Evolutionary conservation across 2,888 invertebrate species (phyloP), one percentile per base, ranked within the genome.

Genomic region (Dinocampus coccinellae): DNA sequence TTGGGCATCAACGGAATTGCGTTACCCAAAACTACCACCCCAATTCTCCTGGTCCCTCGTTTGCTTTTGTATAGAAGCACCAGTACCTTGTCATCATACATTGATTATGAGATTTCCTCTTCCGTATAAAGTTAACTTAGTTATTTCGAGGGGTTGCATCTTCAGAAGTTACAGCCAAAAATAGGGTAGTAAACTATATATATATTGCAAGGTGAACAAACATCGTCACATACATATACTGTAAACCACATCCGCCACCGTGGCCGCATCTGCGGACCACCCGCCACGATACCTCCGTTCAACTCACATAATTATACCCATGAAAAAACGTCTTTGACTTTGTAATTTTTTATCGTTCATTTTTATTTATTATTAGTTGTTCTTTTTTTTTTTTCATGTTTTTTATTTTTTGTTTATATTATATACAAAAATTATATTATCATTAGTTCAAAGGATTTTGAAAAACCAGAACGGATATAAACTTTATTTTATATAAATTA

Each of bases 181-280:
- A 47, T 47, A 47, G 47, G 47, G 47, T 47, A 47, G 47, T 16
- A 16, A 47, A n/a, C 3, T 47, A 47, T 47, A 9, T 16, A 16
- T n/a, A 47, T 47, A 3, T 16, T n/a, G 47, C 16, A 47, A 47
- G 47, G 47, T 47, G 47, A 47, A 47, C 20, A 47, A 16, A 47
- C 16, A 16, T 47, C 16, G 16, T 47, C 29, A 58, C n/a, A 26
- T 42, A n/a, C 39, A 42, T 16, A 26, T 26, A 29, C 22, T 61
- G 16, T 1, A 61, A 22, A 29, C 63, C 47, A 81, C 84, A 83
- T 84, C 83, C 83, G 84, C 79, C 79, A 77, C 79, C 78, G 78
- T 79, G 81, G 76, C 78, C 75, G 77, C 82, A 81, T 81, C 82
- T 82, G 84, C 77, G 78, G 84, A 83, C 85, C 85, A 85, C 86